phyloP scores from a whole-genome alignment of 2,888 invertebrate genomes.

The Psylliodes chrysocephalus region DNA sequence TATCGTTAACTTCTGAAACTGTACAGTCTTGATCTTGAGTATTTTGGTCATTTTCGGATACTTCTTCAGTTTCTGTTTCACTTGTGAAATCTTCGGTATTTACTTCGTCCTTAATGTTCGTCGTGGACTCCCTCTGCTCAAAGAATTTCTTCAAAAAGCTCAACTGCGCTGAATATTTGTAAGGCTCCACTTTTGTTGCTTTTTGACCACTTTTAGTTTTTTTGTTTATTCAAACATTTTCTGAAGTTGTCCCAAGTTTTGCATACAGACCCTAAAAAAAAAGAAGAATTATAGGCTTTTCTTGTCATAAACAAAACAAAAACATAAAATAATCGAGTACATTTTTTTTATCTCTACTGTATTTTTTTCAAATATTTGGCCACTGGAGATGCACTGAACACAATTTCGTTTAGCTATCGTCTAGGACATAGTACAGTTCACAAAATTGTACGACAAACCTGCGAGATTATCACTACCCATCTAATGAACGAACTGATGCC shows the following conservation, averaged over 20 bases:
- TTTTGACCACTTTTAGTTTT: slow-evolving; percentile 15
- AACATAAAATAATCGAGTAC: no score
- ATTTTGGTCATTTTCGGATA: slow-evolving; percentile 7
- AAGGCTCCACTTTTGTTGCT: no score
- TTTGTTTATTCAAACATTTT: no score
- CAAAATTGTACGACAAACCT: slow-evolving; percentile 2
- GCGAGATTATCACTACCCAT: slow-evolving; percentile 2
- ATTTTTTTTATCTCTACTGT: no score
- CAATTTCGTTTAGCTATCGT: background rate
- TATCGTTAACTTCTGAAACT: no score
- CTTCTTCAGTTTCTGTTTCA: background rate
- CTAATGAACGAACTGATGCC: background rate
- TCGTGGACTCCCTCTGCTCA: slow-evolving; percentile 5
- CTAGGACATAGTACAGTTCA: slow-evolving; percentile 10
- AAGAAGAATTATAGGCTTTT: no score
- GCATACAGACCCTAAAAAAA: no score
- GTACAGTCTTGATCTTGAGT: no score
- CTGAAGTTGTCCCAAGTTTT: no score
- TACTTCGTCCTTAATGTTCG: slow-evolving; percentile 1
- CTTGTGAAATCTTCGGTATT: slow-evolving; percentile 5
- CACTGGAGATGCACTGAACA: background rate
- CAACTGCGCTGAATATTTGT: slow-evolving; percentile 23
- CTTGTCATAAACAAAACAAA: no score
- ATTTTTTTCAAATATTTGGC: no score
- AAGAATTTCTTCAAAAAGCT: slow-evolving; percentile 13